A percentile compares a stretch with the other conserved stretches of the same genome.
Evolutionary conservation across 2,888 invertebrate species (phyloP).

Genomic region (Drosophila cognata): DNA sequence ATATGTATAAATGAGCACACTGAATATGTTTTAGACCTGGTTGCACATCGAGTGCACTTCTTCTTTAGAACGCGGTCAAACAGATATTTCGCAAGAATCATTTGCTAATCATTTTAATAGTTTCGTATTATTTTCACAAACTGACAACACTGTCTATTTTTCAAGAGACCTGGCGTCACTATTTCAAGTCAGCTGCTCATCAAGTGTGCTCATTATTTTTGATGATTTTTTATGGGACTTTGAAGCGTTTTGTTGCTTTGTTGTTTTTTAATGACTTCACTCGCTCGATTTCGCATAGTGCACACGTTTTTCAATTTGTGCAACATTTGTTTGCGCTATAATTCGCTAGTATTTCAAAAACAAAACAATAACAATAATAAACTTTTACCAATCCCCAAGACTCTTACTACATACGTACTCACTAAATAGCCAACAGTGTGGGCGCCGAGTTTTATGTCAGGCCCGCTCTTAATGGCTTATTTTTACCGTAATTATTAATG

Average conservation of each 20-base stretch:
- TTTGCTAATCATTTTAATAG: constrained; percentile 42
- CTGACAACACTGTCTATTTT: constrained; percentile 9
- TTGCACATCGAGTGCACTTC: constrained; percentile 60
- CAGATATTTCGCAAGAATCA: constrained; percentile 65
- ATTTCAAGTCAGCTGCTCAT: constrained; percentile 2
- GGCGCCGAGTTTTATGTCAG: constrained; percentile 14
- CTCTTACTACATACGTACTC: constrained; percentile 26
- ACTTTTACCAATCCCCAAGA: constrained; percentile 37
- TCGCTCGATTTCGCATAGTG: constrained; percentile 32
- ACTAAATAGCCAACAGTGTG: constrained; percentile 17
- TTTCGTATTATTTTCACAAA: constrained; percentile 5
- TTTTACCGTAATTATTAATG: neutral
- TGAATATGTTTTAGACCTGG: constrained; percentile 28
- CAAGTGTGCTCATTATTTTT: constrained; percentile 43
- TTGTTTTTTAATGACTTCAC: constrained; percentile 18
- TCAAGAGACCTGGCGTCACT: constrained; percentile 10
- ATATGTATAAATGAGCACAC: constrained; percentile 2
- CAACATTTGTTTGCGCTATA: constrained; percentile 25
- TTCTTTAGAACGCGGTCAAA: constrained; percentile 53
- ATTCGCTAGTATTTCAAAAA: constrained; percentile 7
- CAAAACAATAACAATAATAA: constrained; percentile 16
- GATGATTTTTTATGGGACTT: constrained; percentile 35
- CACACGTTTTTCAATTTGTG: constrained; percentile 45
- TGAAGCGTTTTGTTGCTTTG: constrained; percentile 1
- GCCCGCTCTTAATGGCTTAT: neutral